A percentile compares a stretch with the other conserved stretches of the same genome.
These are phyloP conservation scores for Hyposoter dolosus DNA, from an alignment of 2,888 invertebrate genomes.

Conservation along the genomic window DNA sequence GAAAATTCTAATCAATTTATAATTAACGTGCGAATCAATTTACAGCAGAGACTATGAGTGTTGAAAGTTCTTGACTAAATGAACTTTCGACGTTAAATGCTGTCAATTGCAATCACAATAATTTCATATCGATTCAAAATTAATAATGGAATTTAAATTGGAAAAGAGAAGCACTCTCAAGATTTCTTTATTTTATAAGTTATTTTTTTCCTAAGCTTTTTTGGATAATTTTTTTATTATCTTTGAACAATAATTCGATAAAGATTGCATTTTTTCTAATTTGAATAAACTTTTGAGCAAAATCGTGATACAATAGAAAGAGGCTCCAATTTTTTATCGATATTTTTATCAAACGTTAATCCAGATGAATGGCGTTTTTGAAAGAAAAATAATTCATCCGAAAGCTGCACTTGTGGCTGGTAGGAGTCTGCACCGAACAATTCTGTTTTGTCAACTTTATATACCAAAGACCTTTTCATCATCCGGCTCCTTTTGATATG, in stretches of 20 bases:
- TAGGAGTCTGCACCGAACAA: too few relatives aligned
- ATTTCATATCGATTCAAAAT: neutral
- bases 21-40: neutral
- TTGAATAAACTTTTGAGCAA: too few relatives aligned
- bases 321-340: neutral
- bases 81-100: neutral
- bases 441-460: too few relatives aligned
- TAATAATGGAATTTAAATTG: neutral
- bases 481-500: constrained; percentile 8
- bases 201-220: too few relatives aligned
- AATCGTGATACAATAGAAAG: too few relatives aligned
- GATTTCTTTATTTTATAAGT: too few relatives aligned
- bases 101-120: neutral
- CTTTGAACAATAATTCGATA: neutral
- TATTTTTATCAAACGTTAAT: neutral
- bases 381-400: neutral
- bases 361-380: neutral
- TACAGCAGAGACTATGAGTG: neutral
- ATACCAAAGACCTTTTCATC: neutral
- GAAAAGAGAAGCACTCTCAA: too few relatives aligned
- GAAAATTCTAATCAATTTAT: neutral
- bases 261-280: too few relatives aligned
- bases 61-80: neutral
- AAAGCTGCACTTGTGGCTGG: neutral
- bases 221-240: neutral